Evolutionary conservation across 1,140 invertebrate species (phyloP).

Genomic region (Hestina assimilis): DNA sequence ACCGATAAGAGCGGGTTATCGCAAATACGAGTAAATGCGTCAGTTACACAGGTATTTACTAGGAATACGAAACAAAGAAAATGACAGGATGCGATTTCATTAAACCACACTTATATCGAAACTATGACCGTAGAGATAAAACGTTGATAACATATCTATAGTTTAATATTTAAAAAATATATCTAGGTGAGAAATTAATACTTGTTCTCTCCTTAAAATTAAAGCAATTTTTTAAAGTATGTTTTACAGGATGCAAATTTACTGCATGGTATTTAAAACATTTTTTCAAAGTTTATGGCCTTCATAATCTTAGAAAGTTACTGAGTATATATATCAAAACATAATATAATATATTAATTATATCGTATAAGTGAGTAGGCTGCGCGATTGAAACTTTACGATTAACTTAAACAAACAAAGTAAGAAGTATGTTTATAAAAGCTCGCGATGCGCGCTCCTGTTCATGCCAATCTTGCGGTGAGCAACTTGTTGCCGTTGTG

Average conservation of each 20-base stretch:
- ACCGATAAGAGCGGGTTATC: slow-evolving; percentile 50
- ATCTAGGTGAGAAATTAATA: too few relatives aligned
- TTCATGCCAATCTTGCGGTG: slow-evolving; percentile 75
- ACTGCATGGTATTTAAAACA: too few relatives aligned
- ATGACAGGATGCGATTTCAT: slow-evolving; percentile 10
- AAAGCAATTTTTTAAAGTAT: too few relatives aligned
- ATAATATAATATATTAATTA: too few relatives aligned
- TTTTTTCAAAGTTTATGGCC: too few relatives aligned
- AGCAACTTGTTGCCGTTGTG: slow-evolving; percentile 75
- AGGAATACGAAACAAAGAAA: slow-evolving; percentile 14
- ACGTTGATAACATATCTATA: too few relatives aligned
- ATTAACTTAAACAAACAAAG: slow-evolving; percentile 73
- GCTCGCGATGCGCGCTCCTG: slow-evolving; percentile 73
- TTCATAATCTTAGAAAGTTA: too few relatives aligned
- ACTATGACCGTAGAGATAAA: neutral
- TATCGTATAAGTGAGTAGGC: slow-evolving; percentile 9
- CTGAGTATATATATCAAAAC: too few relatives aligned
- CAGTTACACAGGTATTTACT: slow-evolving; percentile 41
- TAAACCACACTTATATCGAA: neutral
- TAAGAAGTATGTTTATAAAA: slow-evolving; percentile 75
- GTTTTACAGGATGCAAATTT: too few relatives aligned
- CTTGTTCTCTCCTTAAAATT: too few relatives aligned
- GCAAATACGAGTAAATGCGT: slow-evolving; percentile 39
- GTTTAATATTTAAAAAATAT: too few relatives aligned
- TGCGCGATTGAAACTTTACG: slow-evolving; percentile 63